Percentiles rank a stretch among this genome's conserved stretches.
phyloP scores from a whole-genome alignment of 2,888 invertebrate genomes.

The Falcaria lacertinaria region DNA sequence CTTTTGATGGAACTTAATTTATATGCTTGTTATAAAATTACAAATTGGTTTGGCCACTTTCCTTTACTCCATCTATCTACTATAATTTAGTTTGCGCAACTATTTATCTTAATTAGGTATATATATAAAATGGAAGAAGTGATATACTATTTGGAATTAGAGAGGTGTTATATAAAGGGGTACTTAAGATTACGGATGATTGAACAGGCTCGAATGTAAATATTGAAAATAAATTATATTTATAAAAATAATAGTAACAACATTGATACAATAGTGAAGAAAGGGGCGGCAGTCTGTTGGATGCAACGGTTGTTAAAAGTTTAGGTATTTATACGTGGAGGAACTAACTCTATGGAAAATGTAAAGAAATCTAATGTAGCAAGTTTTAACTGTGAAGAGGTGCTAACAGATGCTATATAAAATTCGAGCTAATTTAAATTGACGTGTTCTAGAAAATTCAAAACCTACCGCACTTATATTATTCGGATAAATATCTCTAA shows the following conservation, averaged over 20 bases:
- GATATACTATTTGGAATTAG: neutral
- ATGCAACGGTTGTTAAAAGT: constrained; percentile 60
- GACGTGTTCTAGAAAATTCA: too few relatives aligned
- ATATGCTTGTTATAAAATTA: too few relatives aligned
- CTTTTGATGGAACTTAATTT: neutral
- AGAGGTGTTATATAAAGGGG: too few relatives aligned
- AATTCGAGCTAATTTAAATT: constrained; percentile 1
- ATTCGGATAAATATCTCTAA: too few relatives aligned
- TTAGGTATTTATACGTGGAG: constrained; percentile 34
- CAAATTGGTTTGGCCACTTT: too few relatives aligned
- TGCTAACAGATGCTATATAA: constrained; percentile 53
- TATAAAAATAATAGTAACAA: constrained; percentile 51
- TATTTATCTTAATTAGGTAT: neutral
- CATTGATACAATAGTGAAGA: constrained; percentile 79
- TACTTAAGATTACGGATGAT: too few relatives aligned
- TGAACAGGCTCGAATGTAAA: neutral
- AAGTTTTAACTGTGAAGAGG: constrained; percentile 38
- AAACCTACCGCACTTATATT: too few relatives aligned
- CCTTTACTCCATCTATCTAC: too few relatives aligned
- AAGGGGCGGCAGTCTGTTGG: constrained; percentile 74
- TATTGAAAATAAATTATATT: constrained; percentile 11
- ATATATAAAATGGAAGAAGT: neutral
- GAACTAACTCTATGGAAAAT: constrained; percentile 29
- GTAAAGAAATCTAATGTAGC: constrained; percentile 33
- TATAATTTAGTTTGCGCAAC: neutral